Evolutionary conservation across 1,140 invertebrate genomes (phyloP).

Genomic region (Drosophila littoralis): DNA sequence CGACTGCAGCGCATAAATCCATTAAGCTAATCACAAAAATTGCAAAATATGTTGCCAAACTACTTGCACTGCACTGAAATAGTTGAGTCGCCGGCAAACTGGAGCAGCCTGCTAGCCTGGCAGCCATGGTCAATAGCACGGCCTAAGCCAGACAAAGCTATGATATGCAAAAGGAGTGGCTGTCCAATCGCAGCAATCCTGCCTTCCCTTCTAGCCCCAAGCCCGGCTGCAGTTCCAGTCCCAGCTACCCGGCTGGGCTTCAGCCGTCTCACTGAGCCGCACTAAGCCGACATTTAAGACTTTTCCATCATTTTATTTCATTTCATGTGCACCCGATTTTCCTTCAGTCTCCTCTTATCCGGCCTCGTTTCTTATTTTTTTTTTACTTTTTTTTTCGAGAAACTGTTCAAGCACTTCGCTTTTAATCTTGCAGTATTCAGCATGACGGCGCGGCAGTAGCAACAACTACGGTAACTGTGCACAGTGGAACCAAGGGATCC

Average conservation of each 20-base stretch:
- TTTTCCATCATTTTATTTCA: slow-evolving; percentile 66
- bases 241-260: slow-evolving; percentile 2
- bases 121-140: slow-evolving; percentile 19
- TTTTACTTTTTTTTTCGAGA: slow-evolving; percentile 31
- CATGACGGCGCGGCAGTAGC: slow-evolving; percentile 44
- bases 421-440: slow-evolving; percentile 61
- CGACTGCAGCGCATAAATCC: slow-evolving; percentile 62
- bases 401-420: slow-evolving; percentile 55
- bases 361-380: slow-evolving; percentile 1
- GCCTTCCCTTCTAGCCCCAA: background rate
- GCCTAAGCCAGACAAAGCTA: slow-evolving; percentile 15
- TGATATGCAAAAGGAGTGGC: slow-evolving; percentile 21
- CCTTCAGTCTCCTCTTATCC: slow-evolving; percentile 19
- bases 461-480: slow-evolving; percentile 24
- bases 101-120: slow-evolving; percentile 2
- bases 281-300: slow-evolving; percentile 63
- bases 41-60: slow-evolving; percentile 58
- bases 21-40: slow-evolving; percentile 65
- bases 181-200: slow-evolving; percentile 2
- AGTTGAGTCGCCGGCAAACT: background rate
- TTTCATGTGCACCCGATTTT: slow-evolving; percentile 53
- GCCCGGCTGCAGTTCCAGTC: slow-evolving; percentile 15
- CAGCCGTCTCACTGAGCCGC: slow-evolving; percentile 46
- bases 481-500: slow-evolving; percentile 36
- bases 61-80: slow-evolving; percentile 5